Conservation (phyloP, 2,888 invertebrate genomes). For the Xiphydria camelus region DNA sequence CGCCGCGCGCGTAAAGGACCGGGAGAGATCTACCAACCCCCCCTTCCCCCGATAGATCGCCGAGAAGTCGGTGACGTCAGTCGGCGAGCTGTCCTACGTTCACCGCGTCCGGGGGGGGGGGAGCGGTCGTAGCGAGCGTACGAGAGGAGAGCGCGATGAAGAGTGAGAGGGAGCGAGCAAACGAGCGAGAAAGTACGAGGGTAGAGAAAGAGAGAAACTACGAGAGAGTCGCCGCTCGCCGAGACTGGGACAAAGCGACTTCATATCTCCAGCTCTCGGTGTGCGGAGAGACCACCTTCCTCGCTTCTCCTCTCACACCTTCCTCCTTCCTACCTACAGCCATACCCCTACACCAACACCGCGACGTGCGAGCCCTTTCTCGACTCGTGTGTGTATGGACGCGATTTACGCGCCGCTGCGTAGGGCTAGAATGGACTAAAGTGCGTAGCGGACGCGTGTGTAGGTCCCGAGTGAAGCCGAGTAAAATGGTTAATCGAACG, state of each 20-base stretch:
- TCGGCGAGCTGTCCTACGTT: slow-evolving; percentile 45
- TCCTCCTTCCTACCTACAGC: not conserved
- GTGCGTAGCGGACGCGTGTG: no score
- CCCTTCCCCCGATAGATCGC: slow-evolving; percentile 31
- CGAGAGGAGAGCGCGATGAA: not conserved
- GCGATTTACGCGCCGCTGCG: no score
- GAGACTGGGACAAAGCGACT: slow-evolving; percentile 32
- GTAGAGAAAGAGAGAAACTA: slow-evolving; percentile 20
- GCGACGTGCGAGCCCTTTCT: no score
- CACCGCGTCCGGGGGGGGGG: slow-evolving; percentile 34
- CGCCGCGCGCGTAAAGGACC: slow-evolving; percentile 23
- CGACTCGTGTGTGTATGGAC: no score
- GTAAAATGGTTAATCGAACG: no score
- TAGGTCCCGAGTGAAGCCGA: no score
- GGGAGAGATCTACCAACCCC: slow-evolving; percentile 23
- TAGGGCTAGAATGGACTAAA: no score
- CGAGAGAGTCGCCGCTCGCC: slow-evolving; percentile 20
- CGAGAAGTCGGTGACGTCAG: slow-evolving; percentile 45
- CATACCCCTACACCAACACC: no score
- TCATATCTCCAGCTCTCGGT: slow-evolving; percentile 14
- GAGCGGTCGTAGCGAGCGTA: slow-evolving; percentile 6
- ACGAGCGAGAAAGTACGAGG: slow-evolving; percentile 18
- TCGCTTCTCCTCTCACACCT: not conserved
- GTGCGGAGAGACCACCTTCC: slow-evolving; percentile 6
- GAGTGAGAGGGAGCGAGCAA: not conserved